Conservation (phyloP, 1,140 invertebrate genomes). For the Lepidurus arcticus region DNA sequence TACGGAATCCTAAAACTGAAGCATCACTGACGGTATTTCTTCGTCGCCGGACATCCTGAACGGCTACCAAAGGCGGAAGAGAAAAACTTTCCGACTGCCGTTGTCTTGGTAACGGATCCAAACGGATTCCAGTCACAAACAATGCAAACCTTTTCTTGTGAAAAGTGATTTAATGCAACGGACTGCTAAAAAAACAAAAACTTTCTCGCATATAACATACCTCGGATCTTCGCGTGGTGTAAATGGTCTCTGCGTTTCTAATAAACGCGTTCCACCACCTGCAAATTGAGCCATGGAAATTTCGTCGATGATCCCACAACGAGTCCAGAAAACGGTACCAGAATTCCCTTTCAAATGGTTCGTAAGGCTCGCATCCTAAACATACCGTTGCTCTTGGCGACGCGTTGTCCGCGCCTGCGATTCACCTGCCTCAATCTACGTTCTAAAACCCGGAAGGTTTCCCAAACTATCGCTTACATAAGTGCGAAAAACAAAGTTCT, state of each 20-base stretch:
- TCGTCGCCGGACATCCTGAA: neutral
- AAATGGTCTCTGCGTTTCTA: neutral
- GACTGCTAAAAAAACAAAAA: neutral
- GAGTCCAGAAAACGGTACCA: neutral
- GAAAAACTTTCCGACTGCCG: neutral
- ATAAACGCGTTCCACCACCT: conserved; percentile 1
- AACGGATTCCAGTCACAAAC: conserved; percentile 1
- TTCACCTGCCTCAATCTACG: no score
- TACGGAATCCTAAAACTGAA: neutral
- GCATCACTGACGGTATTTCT: neutral
- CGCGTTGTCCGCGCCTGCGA: no score
- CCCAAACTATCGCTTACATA: no score
- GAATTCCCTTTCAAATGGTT: no score
- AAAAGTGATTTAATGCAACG: neutral
- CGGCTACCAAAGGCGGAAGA: neutral
- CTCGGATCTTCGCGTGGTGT: neutral
- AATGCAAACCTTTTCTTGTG: neutral
- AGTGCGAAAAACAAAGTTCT: no score
- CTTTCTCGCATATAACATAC: neutral
- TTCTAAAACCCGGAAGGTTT: no score
- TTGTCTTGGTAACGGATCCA: neutral
- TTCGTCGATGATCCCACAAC: neutral
- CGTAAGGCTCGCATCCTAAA: no score
- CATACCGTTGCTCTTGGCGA: no score
- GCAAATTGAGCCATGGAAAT: neutral